Conservation (phyloP, 2,113 vertebrate species). For the Pycnonotus jocosus region DNA sequence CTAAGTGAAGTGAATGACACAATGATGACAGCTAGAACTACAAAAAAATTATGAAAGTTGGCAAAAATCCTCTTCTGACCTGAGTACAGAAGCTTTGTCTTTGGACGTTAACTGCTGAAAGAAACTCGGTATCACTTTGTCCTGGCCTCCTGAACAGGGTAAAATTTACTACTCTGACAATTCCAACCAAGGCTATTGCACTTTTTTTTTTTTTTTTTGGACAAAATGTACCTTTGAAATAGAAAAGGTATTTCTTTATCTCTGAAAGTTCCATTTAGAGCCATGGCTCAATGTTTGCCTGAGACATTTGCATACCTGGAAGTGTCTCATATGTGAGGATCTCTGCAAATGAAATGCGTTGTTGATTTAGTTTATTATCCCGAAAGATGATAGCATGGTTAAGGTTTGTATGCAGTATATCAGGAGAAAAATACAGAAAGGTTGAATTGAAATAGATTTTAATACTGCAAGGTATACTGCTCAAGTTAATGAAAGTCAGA, state of each 20-base stretch:
- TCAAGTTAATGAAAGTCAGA: slow-evolving; percentile 60
- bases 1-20: neutral
- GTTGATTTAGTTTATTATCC: slow-evolving; percentile 37
- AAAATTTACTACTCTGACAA: neutral
- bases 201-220: neutral
- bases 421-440: neutral
- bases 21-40: neutral
- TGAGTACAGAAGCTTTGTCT: neutral
- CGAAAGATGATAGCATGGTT: slow-evolving; percentile 16
- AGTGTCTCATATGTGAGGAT: neutral
- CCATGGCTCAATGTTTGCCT: neutral
- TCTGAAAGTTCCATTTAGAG: slow-evolving; percentile 11
- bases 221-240: slow-evolving; percentile 14
- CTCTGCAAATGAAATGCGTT: slow-evolving; percentile 6
- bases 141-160: neutral
- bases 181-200: neutral
- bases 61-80: neutral
- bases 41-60: neutral
- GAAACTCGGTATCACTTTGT: neutral
- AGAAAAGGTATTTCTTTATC: slow-evolving; percentile 1
- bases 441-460: slow-evolving; percentile 27
- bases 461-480: slow-evolving; percentile 29
- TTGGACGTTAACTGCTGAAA: neutral
- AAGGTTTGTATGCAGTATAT: neutral
- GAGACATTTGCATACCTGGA: slow-evolving; percentile 23